Conservation (phyloP, 2,797 vertebrate species). For the Acridotheres tristis region DNA sequence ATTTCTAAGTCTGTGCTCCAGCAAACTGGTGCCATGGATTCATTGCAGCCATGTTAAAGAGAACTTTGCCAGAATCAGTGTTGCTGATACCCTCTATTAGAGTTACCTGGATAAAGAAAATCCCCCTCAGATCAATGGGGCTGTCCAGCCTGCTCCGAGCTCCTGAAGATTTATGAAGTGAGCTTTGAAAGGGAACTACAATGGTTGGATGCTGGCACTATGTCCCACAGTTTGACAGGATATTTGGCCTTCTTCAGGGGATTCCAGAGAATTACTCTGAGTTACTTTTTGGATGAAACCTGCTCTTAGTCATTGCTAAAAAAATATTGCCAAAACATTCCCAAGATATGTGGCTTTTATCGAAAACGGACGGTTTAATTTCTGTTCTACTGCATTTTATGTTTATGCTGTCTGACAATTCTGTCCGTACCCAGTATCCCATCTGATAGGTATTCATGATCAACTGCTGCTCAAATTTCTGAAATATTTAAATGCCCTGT, state of each 20-base stretch:
- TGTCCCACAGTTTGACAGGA: not conserved
- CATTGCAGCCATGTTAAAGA: not conserved
- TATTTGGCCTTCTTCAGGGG: not conserved
- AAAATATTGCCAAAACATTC: not conserved
- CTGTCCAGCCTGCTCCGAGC: not conserved
- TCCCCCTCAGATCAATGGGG: not conserved
- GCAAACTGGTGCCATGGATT: not conserved
- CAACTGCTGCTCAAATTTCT: not conserved
- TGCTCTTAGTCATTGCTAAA: not conserved
- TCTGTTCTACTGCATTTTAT: not conserved
- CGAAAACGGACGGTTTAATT: not conserved
- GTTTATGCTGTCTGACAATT: not conserved
- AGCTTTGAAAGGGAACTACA: not conserved
- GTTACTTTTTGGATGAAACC: not conserved
- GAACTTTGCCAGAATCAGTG: not conserved
- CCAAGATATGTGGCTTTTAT: not conserved
- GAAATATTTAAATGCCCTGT: constrained; percentile 14
- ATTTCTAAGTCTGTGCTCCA: not conserved
- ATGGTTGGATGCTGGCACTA: not conserved
- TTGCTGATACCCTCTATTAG: not conserved
- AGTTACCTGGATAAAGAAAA: not conserved
- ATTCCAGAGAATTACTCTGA: not conserved
- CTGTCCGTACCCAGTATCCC: not conserved
- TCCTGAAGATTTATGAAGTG: not conserved
- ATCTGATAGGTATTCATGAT: not conserved